A percentile compares a stretch with the other conserved stretches of the same genome.
phyloP scores from a whole-genome alignment of 2,888 invertebrate species.

The Dryococelus australis region DNA sequence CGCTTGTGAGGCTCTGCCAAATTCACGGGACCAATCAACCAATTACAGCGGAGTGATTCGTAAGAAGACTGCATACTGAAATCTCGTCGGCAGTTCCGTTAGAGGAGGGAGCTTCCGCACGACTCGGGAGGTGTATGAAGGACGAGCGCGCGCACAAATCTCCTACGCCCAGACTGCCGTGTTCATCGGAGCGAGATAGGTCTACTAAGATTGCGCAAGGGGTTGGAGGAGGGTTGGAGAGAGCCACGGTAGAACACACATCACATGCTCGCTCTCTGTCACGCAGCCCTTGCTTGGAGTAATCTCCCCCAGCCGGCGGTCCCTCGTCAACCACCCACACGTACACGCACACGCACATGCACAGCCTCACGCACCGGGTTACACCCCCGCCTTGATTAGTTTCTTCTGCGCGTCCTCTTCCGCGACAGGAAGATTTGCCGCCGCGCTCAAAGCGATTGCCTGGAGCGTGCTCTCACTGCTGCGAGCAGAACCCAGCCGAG shows the following conservation, averaged over 20 bases:
- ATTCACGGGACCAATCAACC: too few relatives aligned
- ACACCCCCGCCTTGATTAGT: neutral
- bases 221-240: conserved; percentile 35
- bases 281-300: neutral
- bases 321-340: neutral
- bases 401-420: conserved; percentile 2
- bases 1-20: too few relatives aligned
- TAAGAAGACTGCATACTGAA: too few relatives aligned
- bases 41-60: too few relatives aligned
- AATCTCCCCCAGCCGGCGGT: neutral
- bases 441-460: neutral
- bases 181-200: neutral
- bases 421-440: neutral
- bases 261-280: conserved; percentile 26
- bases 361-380: neutral
- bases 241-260: conserved; percentile 31
- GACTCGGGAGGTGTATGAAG: neutral
- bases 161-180: too few relatives aligned
- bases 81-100: too few relatives aligned
- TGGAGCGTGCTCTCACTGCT: neutral
- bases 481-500: too few relatives aligned
- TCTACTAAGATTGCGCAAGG: conserved; percentile 26
- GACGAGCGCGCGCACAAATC: too few relatives aligned
- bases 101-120: too few relatives aligned
- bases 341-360: neutral